Evolutionary conservation across 2,888 invertebrate genomes (phyloP), one percentile per base, ranked within the genome.

Genomic region (Sarcophaga carnaria): DNA sequence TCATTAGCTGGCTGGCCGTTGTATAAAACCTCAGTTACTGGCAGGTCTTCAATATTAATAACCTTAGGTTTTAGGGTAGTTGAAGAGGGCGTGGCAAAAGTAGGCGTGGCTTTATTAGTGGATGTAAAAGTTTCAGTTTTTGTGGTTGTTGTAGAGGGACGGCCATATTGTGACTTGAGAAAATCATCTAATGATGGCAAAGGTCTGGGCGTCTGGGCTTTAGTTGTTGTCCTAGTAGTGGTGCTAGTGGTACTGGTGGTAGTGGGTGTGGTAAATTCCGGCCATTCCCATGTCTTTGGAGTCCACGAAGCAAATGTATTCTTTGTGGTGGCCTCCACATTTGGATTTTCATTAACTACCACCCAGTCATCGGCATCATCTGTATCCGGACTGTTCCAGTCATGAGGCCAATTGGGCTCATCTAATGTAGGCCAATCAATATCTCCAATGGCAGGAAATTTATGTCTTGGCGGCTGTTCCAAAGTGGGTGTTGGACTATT

Each of bases 1-100:
- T 86, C 83, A n/a, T 77, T 66, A 0, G 79, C 85, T 2, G 83
- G 80, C 20, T 80, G 63, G 69, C 82, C 83, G 47, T 83, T 82
- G 11, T 80, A 54, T 3, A 87, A 25, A 14, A 87, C 60, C 37
- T 85, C 76, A 10, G 85, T 75, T 5, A 87, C 82, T 2, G 90
- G 90, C 10, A 90, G 72, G 20, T 89, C 89, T 6, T 88, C 80
- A 27, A 89, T 37, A 17, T 88, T 89, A 11, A 88, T 88, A 0
- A 74, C 12, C 17, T 74, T 74, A 2, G 5, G 78, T 17, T 47
- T 12, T 74, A 4, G 37, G 2, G 63, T 17, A 11, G 83, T 54
- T 20, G 66, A 37, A 37, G 37, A 66, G 5, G 82, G 27, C 12
- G 83, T 83, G 11, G 72, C 71, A 14, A 77, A 64, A 2, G 74